Evolutionary conservation across 1,140 invertebrate species (phyloP), one percentile per base, ranked within the genome.

Genomic region (Tetranychus urticae): DNA sequence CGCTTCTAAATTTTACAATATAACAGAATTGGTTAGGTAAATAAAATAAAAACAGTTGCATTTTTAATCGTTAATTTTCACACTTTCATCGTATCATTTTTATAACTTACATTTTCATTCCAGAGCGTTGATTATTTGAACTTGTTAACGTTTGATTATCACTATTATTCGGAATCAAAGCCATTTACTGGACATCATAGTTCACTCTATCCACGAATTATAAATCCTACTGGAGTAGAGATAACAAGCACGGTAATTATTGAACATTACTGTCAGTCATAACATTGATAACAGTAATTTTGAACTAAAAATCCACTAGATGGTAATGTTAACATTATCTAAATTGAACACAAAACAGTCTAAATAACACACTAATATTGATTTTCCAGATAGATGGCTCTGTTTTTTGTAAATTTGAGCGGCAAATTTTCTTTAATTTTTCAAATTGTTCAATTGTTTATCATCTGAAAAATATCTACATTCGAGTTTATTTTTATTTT

Each of bases 101-200:
- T 6, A 6, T 42, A 42, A 42, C 39, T 42, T 42, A 42, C 58
- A 42, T 63, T 45, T 57, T 13, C 23, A 6, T 52, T n/a, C 50
- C 42, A 67, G 66, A 37, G 54, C 55, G 60, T 66, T 8, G 66
- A 67, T 54, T 67, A 66, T 57, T 62, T 66, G 3, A 66, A 65
- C 39, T 23, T 67, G 8, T 64, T 66, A 56, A 60, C 62, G 0
- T 67, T 66, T 47, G 66, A 67, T 61, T 65, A 64, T 55, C 62
- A 66, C n/a, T 50, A 64, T 46, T 67, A 60, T 37, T 61, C 47
- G 23, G 33, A 35, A 23, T 57, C 55, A 5, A 45, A 54, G 8
- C 64, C 65, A 5, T 80, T 87, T 58, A 89, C 87, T 45, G 86
- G 80, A 47, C 73, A 86, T 1, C 90, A 90, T 72, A 78, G 87